Evolutionary conservation across 2,113 vertebrate species (phyloP).

Genomic region (Centropus bengalensis): DNA sequence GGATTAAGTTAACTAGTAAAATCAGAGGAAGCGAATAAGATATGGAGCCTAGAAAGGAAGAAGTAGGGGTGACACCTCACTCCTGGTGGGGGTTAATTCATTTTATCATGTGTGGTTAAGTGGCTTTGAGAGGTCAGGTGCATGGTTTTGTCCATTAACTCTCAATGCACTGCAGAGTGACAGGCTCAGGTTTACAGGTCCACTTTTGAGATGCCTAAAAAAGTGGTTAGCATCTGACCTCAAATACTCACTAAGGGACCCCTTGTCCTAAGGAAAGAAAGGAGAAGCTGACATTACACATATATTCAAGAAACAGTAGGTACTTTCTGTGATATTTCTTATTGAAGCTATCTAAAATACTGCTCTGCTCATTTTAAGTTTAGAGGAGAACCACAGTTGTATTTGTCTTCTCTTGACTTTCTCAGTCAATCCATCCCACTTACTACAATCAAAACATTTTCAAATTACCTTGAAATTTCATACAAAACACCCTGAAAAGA

Average conservation of each 20-base stretch:
- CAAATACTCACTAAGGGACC: neutral
- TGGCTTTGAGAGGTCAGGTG: neutral
- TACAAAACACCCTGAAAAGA: neutral
- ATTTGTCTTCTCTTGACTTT: neutral
- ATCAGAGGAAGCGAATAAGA: neutral
- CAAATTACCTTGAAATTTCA: neutral
- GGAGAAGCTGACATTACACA: neutral
- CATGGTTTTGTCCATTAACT: neutral
- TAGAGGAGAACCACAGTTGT: neutral
- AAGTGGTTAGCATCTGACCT: neutral
- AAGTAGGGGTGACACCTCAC: neutral
- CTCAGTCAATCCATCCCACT: neutral
- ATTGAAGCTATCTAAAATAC: neutral
- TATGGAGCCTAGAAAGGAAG: neutral
- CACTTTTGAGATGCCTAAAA: neutral
- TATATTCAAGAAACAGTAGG: neutral
- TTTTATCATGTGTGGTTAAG: neutral
- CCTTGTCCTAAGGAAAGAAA: neutral
- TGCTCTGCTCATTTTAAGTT: neutral
- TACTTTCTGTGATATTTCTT: neutral
- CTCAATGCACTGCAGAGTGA: neutral
- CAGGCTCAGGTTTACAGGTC: neutral
- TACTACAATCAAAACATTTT: neutral
- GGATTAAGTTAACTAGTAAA: neutral
- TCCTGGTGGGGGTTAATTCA: neutral